Evolutionary conservation across 2,113 vertebrate species (phyloP), one percentile per base, ranked within the genome.

Genomic region (Psittacara wagleri): DNA sequence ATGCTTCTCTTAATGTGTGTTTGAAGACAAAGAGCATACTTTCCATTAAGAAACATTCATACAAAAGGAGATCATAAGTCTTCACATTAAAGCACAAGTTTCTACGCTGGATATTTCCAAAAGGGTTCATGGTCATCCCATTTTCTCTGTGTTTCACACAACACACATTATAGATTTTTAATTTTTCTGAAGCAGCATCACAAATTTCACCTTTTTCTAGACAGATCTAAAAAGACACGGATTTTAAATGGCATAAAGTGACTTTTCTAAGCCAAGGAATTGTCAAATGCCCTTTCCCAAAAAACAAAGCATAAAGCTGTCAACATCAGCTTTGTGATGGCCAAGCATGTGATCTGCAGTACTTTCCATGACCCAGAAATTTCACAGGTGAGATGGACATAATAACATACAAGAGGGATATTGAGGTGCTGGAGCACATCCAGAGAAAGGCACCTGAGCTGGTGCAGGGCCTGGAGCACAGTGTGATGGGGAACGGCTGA

Each of bases 1-100:
- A 92, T 73, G 37, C 35, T 88, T 93, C 92, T 83, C 67, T 59
- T 85, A 64, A 85, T n/a, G 48, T 44, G 72, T 61, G 92, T 86
- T 92, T 52, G 59, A 90, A 3, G 11, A 68, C 62, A 88, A 85
- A 90, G 59, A 73, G 13, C 67, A 52, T 52, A 52, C 20, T 92
- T 93, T 85, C 52, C 82, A 88, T 90, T 77, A 66, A 28, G n/a
- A 77, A 90, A 52, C 48, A n/a, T 64, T 69, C 37, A 77, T 49
- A 82, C n/a, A n/a, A 67, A 86, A 61, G n/a, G 48, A 68, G 90
- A 88, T 88, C 49, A 69, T 19, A 83, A 80, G 80, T 44, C 57
- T 83, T 46, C 63, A 64, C 35, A 66, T 69, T 66, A 90, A 85
- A 80, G 52, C 22, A 83, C 39, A 83, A 85, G 52, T 57, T 92